Conservation (phyloP, 2,888 invertebrate species). For the Volucella bombylans region DNA sequence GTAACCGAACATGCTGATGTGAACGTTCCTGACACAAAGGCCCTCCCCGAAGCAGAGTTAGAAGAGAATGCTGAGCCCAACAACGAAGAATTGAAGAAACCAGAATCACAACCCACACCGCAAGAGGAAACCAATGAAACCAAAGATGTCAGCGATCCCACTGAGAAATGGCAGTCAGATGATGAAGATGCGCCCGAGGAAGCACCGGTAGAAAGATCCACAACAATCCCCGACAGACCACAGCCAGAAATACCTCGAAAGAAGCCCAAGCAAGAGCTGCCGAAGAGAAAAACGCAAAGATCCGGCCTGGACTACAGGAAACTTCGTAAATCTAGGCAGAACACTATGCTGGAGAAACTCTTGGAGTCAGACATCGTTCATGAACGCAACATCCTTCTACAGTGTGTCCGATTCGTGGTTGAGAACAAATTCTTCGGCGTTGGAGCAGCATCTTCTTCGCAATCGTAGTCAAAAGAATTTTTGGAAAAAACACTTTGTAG, state of each 20-base stretch:
- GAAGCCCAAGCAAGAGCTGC: slow-evolving; percentile 14
- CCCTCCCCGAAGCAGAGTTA: neutral
- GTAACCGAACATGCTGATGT: slow-evolving; percentile 66
- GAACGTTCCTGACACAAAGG: neutral
- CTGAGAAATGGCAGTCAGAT: slow-evolving; percentile 19
- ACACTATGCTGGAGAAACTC: slow-evolving; percentile 87
- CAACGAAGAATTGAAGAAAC: neutral
- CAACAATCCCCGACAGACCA: slow-evolving; percentile 54
- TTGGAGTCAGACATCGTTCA: slow-evolving; percentile 90
- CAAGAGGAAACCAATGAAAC: neutral
- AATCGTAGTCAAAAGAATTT: slow-evolving; percentile 24
- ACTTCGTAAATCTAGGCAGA: slow-evolving; percentile 76
- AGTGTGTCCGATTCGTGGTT: slow-evolving; percentile 92
- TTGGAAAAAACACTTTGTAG: slow-evolving; percentile 21
- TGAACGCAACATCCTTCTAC: slow-evolving; percentile 93
- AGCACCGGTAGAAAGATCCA: slow-evolving; percentile 74
- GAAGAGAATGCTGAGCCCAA: neutral
- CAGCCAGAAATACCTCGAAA: slow-evolving; percentile 41
- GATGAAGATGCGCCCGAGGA: slow-evolving; percentile 77
- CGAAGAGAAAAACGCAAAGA: slow-evolving; percentile 29
- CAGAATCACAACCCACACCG: neutral
- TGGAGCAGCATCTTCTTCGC: slow-evolving; percentile 57
- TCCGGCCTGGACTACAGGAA: slow-evolving; percentile 79
- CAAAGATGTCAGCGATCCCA: neutral
- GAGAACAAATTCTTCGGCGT: slow-evolving; percentile 89